These are phyloP conservation scores for Sarcophaga carnaria DNA, from an alignment of 2,888 invertebrate genomes.

Conservation along the genomic window DNA sequence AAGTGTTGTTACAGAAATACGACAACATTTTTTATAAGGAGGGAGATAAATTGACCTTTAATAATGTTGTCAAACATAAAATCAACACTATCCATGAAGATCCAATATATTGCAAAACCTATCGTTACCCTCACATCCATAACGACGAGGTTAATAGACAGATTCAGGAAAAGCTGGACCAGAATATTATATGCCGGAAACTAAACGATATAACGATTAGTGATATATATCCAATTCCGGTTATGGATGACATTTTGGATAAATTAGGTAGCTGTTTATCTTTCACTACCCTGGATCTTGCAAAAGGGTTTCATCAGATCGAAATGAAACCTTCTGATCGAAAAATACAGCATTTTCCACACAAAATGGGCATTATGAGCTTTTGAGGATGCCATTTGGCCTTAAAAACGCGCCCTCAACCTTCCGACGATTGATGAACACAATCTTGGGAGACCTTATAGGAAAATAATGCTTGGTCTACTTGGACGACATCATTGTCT, in stretches of 20 bases:
- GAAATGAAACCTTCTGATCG: no score
- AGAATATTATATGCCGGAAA: slow-evolving; percentile 44
- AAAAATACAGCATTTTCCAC: no score
- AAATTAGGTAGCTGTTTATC: no score
- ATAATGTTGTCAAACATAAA: neutral
- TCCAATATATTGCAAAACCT: neutral
- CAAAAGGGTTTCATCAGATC: no score
- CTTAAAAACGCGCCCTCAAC: neutral
- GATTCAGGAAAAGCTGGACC: slow-evolving; percentile 28
- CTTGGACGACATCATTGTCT: slow-evolving; percentile 1
- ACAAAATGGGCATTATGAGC: neutral
- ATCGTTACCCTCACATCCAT: neutral
- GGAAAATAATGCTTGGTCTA: slow-evolving; percentile 51
- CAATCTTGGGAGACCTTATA: slow-evolving; percentile 70
- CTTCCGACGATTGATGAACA: slow-evolving; percentile 70
- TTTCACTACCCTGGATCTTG: no score
- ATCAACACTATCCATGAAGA: neutral
- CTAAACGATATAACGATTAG: slow-evolving; percentile 55
- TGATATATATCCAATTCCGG: slow-evolving; percentile 52
- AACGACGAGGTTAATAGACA: slow-evolving; percentile 32
- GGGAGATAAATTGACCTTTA: no score
- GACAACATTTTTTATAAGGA: no score
- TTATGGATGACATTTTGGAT: slow-evolving; percentile 21
- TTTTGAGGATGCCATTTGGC: neutral
- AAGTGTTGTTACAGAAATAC: no score